Percentiles rank a stretch among this genome's conserved stretches.
These are phyloP conservation scores for Cyclophora albipunctata DNA, from an alignment of 2,888 invertebrate species.

Conservation along the genomic window DNA sequence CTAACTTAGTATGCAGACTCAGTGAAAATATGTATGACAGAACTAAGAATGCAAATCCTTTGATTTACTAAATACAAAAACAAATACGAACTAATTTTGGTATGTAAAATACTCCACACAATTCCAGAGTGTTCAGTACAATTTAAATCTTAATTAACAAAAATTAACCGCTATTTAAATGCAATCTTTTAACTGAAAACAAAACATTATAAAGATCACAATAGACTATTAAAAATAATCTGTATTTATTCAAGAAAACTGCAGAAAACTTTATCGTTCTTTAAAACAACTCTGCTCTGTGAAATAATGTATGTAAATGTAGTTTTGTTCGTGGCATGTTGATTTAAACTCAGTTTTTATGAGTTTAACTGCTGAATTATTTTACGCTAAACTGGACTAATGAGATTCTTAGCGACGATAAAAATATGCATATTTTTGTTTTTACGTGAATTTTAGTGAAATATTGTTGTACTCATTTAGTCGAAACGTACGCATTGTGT, in stretches of 20 bases:
- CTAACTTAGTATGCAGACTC: too few relatives aligned
- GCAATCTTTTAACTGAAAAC: background rate
- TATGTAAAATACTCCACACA: too few relatives aligned
- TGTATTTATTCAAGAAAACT: constrained; percentile 5
- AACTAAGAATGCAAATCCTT: too few relatives aligned
- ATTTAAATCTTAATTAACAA: too few relatives aligned
- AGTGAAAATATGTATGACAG: too few relatives aligned
- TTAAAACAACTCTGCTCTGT: constrained; percentile 10
- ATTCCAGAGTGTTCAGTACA: too few relatives aligned
- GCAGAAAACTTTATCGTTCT: constrained; percentile 15
- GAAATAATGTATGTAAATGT: constrained; percentile 26
- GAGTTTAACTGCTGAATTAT: constrained; percentile 22
- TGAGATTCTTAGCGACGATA: constrained; percentile 14
- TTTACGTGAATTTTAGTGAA: background rate
- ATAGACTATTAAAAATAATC: constrained; percentile 7
- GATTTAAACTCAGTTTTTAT: constrained; percentile 23
- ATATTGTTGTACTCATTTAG: too few relatives aligned
- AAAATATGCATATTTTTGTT: constrained; percentile 9
- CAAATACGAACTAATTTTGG: too few relatives aligned
- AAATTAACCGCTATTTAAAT: too few relatives aligned
- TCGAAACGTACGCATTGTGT: background rate
- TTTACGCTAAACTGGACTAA: constrained; percentile 18
- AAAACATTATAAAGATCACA: constrained; percentile 3
- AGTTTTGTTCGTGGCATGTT: constrained; percentile 22
- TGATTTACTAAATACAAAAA: too few relatives aligned